Conservation (phyloP, 2,113 vertebrate genomes). For the Illadopsis cleaveri region DNA sequence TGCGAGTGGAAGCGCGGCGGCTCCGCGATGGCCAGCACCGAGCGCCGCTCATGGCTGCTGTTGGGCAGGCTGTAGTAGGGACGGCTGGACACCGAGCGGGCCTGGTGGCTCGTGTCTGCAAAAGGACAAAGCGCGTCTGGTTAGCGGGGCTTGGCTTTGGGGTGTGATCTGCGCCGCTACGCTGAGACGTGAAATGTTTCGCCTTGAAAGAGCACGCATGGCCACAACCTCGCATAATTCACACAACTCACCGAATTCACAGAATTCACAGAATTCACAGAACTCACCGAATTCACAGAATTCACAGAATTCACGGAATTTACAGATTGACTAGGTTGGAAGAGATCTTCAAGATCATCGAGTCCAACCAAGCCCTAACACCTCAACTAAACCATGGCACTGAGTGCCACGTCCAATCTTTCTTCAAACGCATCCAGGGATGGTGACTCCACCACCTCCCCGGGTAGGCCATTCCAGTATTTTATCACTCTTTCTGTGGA, state of each 20-base stretch:
- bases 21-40: slow-evolving; percentile 77
- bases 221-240: no score
- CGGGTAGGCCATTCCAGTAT: not conserved
- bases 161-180: fast-evolving
- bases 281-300: no score
- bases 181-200: no score
- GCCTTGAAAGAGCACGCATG: no score
- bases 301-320: no score
- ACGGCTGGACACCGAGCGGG: slow-evolving; percentile 84
- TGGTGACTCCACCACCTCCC: not conserved
- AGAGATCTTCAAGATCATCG: not conserved
- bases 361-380: not conserved
- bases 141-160: not conserved
- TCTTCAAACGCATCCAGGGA: not conserved
- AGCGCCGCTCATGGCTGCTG: slow-evolving; percentile 84
- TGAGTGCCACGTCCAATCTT: not conserved
- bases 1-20: slow-evolving; percentile 92
- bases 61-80: slow-evolving; percentile 87
- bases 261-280: no score
- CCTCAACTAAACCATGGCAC: not conserved
- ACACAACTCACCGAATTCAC: no score
- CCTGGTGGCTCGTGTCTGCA: slow-evolving; percentile 85
- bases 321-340: not conserved
- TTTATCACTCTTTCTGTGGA: not conserved
- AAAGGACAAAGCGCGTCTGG: not conserved